A percentile compares a stretch with the other conserved stretches of the same genome.
Conservation (phyloP, 2,797 vertebrate species). For the Glyptemys insculpta region DNA sequence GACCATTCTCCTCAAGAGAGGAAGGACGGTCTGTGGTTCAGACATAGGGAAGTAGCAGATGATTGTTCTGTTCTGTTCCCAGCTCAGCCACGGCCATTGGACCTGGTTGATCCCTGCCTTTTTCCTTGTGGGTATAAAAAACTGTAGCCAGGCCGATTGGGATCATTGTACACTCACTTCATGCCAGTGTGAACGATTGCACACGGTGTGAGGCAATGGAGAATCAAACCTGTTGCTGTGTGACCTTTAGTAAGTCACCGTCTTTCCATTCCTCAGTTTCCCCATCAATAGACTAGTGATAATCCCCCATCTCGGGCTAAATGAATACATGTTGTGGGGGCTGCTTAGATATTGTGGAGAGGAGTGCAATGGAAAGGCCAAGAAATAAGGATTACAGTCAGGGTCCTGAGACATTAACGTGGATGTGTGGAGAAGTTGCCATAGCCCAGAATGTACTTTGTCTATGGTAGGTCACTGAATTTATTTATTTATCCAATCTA, state of each 20-base stretch:
- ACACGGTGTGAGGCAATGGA: neutral
- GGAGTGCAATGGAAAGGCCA: neutral
- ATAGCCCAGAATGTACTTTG: neutral
- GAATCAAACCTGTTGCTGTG: neutral
- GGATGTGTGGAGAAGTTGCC: neutral
- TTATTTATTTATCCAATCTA: neutral
- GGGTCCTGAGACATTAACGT: neutral
- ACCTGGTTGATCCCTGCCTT: neutral
- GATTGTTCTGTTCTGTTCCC: too few relatives aligned
- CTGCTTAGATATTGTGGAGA: neutral
- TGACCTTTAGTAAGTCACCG: neutral
- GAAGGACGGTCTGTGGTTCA: neutral
- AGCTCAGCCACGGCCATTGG: too few relatives aligned
- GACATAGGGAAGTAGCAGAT: neutral
- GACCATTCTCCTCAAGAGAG: neutral
- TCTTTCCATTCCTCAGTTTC: neutral
- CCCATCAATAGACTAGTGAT: neutral
- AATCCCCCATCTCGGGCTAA: neutral
- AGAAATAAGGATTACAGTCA: neutral
- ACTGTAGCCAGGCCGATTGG: neutral
- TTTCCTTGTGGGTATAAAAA: neutral
- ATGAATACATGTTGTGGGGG: neutral
- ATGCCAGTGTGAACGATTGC: neutral
- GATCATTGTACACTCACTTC: neutral
- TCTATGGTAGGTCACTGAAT: neutral